Base-by-base conservation (phyloP, 2,113 vertebrate genomes). In the Sander vitreus region DNA sequence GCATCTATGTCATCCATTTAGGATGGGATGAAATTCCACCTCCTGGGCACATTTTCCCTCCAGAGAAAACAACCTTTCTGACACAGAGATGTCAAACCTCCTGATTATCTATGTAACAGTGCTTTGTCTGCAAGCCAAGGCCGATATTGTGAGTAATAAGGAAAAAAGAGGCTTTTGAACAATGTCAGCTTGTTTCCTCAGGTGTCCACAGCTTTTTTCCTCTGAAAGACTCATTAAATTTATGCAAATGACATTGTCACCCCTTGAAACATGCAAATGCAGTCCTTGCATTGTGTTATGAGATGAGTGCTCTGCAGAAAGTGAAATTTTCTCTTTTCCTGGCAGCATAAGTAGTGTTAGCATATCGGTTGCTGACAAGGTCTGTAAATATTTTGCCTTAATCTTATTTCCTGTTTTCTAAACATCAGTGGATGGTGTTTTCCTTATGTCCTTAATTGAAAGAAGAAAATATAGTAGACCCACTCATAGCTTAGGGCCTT, bases 221-320 rank as follows among this genome's bases (percentile, higher is more conserved):
- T 25, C 64, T 76, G 86, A 86, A 92, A 91, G 83, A 71, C 88
- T 93, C 88, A 93, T 93, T 92, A 92, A 90, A 92, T 91, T 86
- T 91, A 93, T 93, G 93, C 86, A 92, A 92, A 93, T 90, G 36
- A 72, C 77, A 89, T 85, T 86, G 89, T 93, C 89, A 92, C 83
- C 87, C 73, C 84, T 85, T 85, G 80, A 87, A 91, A 90, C 80
- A 93, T 91, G 88, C 88, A 91, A 92, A 93, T 90, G 57, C 51
- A 33, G 27, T 86, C 71, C 83, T 84, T 83, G 78, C 80, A 84
- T 80, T 83, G 86, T 83, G 81, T 78, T 85, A 73, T 77, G 83
- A 85, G 73, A 68, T 39, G 78, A 84, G 70, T 72, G 30, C 43
- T 76, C 53, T 43, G 83, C 84, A 79, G 50, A 75, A 59, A 85